These are phyloP conservation scores for Augochlorella aurata DNA, from an alignment of 2,888 invertebrate species.

Conservation along the genomic window DNA sequence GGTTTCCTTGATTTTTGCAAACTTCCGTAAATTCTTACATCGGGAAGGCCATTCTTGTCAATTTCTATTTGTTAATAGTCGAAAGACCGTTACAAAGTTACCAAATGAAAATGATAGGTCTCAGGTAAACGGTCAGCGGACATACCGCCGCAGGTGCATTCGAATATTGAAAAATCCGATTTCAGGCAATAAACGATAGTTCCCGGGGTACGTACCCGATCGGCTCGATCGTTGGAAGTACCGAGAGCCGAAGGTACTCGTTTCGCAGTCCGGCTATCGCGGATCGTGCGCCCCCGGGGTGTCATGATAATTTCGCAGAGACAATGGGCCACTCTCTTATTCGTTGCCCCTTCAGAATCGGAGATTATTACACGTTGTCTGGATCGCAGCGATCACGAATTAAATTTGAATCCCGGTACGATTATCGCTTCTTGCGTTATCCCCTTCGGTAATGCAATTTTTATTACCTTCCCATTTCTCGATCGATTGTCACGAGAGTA, in stretches of 20 bases:
- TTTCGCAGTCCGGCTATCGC: conserved; percentile 54
- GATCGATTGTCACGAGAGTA: neutral
- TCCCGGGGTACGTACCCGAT: conserved; percentile 13
- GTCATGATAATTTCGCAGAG: conserved; percentile 64
- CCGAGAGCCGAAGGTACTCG: conserved; percentile 54
- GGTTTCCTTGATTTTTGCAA: too few species aligned
- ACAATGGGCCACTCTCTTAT: conserved; percentile 60
- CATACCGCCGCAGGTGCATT: neutral
- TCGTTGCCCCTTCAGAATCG: conserved; percentile 51
- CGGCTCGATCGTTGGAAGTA: conserved; percentile 33
- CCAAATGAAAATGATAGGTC: neutral
- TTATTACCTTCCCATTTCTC: neutral
- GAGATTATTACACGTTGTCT: conserved; percentile 59
- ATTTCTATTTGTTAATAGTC: neutral
- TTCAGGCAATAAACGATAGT: conserved; percentile 22
- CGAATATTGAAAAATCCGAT: conserved; percentile 1
- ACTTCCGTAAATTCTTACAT: neutral
- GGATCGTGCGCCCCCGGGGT: conserved; percentile 64
- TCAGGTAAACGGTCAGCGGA: neutral
- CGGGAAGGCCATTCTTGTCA: neutral
- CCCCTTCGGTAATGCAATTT: conserved; percentile 35
- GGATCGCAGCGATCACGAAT: conserved; percentile 55
- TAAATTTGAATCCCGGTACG: conserved; percentile 58
- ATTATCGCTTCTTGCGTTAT: conserved; percentile 27
- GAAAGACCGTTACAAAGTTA: neutral